phyloP scores from a whole-genome alignment of 2,113 vertebrate species.

The Gavialis gangeticus region DNA sequence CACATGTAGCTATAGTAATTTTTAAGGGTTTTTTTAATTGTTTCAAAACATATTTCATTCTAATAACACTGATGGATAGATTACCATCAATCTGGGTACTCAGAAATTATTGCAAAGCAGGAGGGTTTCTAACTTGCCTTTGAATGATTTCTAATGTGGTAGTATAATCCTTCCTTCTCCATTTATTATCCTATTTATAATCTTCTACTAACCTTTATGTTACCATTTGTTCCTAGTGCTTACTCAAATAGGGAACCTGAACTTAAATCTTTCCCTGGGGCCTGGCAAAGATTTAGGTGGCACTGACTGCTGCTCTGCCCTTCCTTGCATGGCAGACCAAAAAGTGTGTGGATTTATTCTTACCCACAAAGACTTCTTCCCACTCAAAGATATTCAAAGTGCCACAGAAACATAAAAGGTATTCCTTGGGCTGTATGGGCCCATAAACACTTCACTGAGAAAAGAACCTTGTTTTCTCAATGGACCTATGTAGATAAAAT shows the following conservation, averaged over 20 bases:
- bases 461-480: constrained; percentile 74
- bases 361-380: constrained; percentile 69
- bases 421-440: constrained; percentile 65
- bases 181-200: constrained; percentile 70
- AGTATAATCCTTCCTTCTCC: constrained; percentile 63
- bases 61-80: constrained; percentile 45
- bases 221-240: constrained; percentile 62
- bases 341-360: constrained; percentile 72
- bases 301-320: constrained; percentile 65
- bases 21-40: constrained; percentile 26
- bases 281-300: constrained; percentile 68
- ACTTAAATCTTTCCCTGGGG: constrained; percentile 72
- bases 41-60: constrained; percentile 50
- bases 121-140: constrained; percentile 47
- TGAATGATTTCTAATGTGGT: constrained; percentile 69
- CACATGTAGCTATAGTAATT: constrained; percentile 46
- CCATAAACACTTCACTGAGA: constrained; percentile 70
- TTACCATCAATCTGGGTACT: constrained; percentile 59
- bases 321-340: constrained; percentile 70
- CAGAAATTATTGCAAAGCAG: constrained; percentile 67
- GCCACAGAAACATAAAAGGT: constrained; percentile 64
- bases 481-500: constrained; percentile 66
- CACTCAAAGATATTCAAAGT: constrained; percentile 76
- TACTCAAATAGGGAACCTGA: constrained; percentile 61
- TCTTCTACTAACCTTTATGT: constrained; percentile 65